Percentiles rank a stretch among this genome's conserved stretches.
Evolutionary conservation across 2,113 vertebrate genomes (phyloP).

Genomic region (Gobiocypris rarus): DNA sequence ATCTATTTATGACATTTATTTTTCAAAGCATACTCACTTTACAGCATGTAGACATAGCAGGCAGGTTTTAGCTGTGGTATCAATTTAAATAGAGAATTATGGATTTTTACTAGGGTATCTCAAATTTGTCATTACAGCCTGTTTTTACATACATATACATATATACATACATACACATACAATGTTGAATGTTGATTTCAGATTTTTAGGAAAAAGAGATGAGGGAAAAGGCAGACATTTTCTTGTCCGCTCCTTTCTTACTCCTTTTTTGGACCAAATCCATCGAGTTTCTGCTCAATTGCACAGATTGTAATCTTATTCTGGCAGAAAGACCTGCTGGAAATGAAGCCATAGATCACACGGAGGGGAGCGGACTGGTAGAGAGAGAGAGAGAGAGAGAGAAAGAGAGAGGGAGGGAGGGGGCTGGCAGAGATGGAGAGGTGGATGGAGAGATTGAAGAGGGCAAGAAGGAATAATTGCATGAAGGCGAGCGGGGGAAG

Average conservation of each 20-base stretch:
- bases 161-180: too few relatives aligned
- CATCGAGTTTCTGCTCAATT: conserved; percentile 71
- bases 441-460: conserved; percentile 46
- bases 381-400: conserved; percentile 41
- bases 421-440: conserved; percentile 48
- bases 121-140: too few relatives aligned
- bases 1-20: too few relatives aligned
- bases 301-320: conserved; percentile 75
- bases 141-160: too few relatives aligned
- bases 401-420: conserved; percentile 50
- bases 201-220: conserved; percentile 33
- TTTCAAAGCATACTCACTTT: too few relatives aligned
- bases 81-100: too few relatives aligned
- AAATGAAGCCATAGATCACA: conserved; percentile 80
- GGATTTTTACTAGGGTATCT: too few relatives aligned
- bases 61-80: too few relatives aligned
- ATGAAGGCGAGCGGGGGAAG: neutral
- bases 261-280: conserved; percentile 52
- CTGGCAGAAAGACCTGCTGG: conserved; percentile 63
- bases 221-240: conserved; percentile 44
- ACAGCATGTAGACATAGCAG: too few relatives aligned
- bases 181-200: too few relatives aligned
- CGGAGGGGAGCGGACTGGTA: conserved; percentile 60
- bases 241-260: conserved; percentile 32
- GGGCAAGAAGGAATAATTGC: conserved; percentile 31